These are phyloP conservation scores for Pyrocoelia pectoralis DNA, from an alignment of 2,888 invertebrate species.

Conservation along the genomic window DNA sequence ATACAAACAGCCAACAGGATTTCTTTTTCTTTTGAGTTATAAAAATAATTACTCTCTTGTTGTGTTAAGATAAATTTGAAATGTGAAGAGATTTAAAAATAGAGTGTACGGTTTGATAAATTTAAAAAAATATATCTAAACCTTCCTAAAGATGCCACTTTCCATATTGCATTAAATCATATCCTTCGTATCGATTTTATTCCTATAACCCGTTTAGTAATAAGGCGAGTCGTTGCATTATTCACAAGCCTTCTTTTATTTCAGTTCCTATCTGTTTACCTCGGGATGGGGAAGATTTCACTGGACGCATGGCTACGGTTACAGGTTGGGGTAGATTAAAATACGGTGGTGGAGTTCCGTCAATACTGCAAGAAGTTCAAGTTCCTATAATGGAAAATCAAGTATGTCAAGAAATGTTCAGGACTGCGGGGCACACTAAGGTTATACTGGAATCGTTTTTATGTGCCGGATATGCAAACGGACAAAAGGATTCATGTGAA, in stretches of 20 bases:
- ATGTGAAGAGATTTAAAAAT: no score
- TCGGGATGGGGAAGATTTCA: constrained; percentile 78
- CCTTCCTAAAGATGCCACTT: no score
- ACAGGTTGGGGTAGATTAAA: constrained; percentile 93
- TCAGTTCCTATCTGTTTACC: constrained; percentile 92
- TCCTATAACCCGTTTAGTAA: neutral
- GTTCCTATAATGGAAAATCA: constrained; percentile 92
- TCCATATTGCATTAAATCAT: neutral
- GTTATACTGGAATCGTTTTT: constrained; percentile 87
- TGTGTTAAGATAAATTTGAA: no score
- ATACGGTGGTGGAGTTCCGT: constrained; percentile 90
- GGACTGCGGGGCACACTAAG: constrained; percentile 88
- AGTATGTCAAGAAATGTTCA: constrained; percentile 94
- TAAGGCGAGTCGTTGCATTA: neutral
- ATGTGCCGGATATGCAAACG: constrained; percentile 92
- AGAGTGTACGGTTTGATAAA: no score
- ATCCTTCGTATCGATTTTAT: neutral
- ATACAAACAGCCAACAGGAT: no score
- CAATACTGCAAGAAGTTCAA: constrained; percentile 88
- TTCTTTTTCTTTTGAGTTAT: no score
- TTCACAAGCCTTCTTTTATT: constrained; percentile 38
- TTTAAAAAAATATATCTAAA: no score
- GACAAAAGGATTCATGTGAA: constrained; percentile 92
- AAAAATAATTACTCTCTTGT: no score
- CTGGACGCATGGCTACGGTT: constrained; percentile 86